These are phyloP conservation scores for Ambastaia sidthimunki DNA, from an alignment of 2,797 vertebrate genomes.

Conservation along the genomic window DNA sequence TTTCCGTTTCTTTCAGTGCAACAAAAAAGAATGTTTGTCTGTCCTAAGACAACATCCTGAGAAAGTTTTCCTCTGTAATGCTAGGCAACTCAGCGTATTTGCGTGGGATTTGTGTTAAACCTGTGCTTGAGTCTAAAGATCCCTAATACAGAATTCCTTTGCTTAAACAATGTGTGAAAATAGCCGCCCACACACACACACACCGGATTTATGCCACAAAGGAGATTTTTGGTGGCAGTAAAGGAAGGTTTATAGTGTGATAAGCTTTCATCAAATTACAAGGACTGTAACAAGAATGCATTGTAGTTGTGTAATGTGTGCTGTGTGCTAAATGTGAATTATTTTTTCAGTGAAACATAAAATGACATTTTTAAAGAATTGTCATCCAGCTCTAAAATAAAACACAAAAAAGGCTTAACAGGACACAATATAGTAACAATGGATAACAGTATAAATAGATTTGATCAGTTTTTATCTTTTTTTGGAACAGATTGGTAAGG, in stretches of 20 bases:
- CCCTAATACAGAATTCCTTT: conserved; percentile 37
- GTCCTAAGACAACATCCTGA: conserved; percentile 23
- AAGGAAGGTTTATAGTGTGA: conserved; percentile 19
- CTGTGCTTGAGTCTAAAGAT: neutral
- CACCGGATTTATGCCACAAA: conserved; percentile 19
- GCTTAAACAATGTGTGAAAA: conserved; percentile 34
- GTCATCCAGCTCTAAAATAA: too few species aligned
- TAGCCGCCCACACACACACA: conserved; percentile 1
- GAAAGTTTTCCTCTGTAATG: neutral
- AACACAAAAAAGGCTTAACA: too few species aligned
- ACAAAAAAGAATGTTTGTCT: conserved; percentile 17
- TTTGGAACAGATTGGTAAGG: too few species aligned
- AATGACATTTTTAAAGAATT: too few species aligned
- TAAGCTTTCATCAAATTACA: neutral
- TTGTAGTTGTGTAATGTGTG: neutral
- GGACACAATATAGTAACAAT: too few species aligned
- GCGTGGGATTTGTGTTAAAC: conserved; percentile 27
- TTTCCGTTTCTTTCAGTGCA: conserved; percentile 25
- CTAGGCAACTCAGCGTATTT: neutral
- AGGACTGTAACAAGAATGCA: neutral
- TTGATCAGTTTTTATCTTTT: too few species aligned
- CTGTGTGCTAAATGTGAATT: conserved; percentile 1
- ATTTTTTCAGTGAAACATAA: too few species aligned
- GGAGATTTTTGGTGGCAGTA: conserved; percentile 4
- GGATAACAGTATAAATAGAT: too few species aligned